Conservation (phyloP, 2,113 vertebrate genomes). For the Lipophrys pholis region DNA sequence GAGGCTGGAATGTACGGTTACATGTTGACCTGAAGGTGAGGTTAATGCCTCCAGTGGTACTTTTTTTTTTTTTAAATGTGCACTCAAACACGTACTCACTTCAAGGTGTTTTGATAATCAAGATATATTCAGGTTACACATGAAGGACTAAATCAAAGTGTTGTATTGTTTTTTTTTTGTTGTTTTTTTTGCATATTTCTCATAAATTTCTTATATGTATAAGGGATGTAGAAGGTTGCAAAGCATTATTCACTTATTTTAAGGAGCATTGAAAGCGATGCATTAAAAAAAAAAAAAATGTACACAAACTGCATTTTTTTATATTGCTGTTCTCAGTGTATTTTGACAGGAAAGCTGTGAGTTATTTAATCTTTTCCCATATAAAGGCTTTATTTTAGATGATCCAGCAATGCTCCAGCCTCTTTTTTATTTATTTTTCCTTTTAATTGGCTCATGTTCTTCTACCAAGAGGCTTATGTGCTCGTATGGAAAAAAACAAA, state of each 20-base stretch:
- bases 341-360: slow-evolving; percentile 66
- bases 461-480: slow-evolving; percentile 53
- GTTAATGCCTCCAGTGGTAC: slow-evolving; percentile 38
- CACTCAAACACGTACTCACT: no score
- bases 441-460: slow-evolving; percentile 72
- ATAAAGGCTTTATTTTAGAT: slow-evolving; percentile 72
- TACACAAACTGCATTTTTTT: slow-evolving; percentile 65
- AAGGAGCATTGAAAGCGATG: slow-evolving; percentile 40
- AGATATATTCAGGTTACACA: not conserved
- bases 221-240: slow-evolving; percentile 2
- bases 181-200: slow-evolving; percentile 9
- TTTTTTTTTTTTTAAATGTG: not conserved
- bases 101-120: not conserved
- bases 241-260: slow-evolving; percentile 26
- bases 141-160: slow-evolving; percentile 27
- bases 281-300: slow-evolving; percentile 61
- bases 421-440: slow-evolving; percentile 60
- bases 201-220: slow-evolving; percentile 19
- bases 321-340: slow-evolving; percentile 66
- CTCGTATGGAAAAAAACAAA: slow-evolving; percentile 31
- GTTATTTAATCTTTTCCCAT: slow-evolving; percentile 65
- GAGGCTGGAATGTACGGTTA: slow-evolving; percentile 5
- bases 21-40: slow-evolving; percentile 21
- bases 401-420: slow-evolving; percentile 68
- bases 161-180: slow-evolving; percentile 21